Percentiles rank a stretch among this genome's conserved stretches.
These are phyloP conservation scores for Trachelus tabidus DNA, from an alignment of 2,888 invertebrate genomes.

Conservation along the genomic window DNA sequence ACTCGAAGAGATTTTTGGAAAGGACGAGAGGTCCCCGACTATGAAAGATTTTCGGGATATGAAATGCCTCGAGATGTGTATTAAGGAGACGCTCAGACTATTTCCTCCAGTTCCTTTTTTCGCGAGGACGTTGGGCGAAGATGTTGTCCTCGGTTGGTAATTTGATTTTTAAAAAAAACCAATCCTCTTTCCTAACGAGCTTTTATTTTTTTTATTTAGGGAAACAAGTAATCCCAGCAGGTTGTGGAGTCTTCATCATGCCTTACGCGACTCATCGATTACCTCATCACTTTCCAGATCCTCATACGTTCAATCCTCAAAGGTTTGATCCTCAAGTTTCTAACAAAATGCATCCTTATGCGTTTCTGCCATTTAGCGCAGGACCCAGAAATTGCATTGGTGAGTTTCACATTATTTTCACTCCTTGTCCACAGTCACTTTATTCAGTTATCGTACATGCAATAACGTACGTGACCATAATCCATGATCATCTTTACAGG, in stretches of 20 bases:
- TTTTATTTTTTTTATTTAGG: constrained; percentile 43
- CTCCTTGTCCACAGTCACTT: background rate
- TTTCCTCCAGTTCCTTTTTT: constrained; percentile 59
- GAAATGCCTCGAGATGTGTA: constrained; percentile 55
- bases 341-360: constrained; percentile 69
- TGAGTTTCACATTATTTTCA: constrained; percentile 30
- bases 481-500: constrained; percentile 62
- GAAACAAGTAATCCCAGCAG: constrained; percentile 68
- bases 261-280: constrained; percentile 72
- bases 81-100: constrained; percentile 57
- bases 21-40: constrained; percentile 35
- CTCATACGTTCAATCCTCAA: constrained; percentile 70
- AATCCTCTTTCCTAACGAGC: background rate
- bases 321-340: constrained; percentile 69
- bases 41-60: constrained; percentile 50
- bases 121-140: constrained; percentile 51
- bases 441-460: background rate
- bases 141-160: constrained; percentile 27
- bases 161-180: background rate
- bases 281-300: constrained; percentile 69
- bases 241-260: constrained; percentile 69
- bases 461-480: background rate
- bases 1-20: constrained; percentile 45
- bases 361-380: constrained; percentile 72
- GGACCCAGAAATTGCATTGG: constrained; percentile 72